Evolutionary conservation across 2,797 vertebrate species (phyloP).

Genomic region (Syngnathus acus): DNA sequence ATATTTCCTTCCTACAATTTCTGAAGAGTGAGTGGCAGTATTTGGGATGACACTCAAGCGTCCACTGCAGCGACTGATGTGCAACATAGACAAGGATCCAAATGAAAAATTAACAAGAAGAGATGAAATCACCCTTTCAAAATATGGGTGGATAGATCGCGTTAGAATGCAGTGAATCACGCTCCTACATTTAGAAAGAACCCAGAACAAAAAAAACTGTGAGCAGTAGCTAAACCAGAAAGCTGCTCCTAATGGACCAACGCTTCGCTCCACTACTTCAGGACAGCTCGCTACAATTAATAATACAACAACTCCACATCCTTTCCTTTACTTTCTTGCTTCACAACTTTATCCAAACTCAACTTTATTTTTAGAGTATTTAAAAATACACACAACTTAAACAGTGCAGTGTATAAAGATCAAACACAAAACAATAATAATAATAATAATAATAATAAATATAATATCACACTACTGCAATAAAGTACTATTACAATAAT

Average conservation of each 20-base stretch:
- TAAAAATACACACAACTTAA: neutral
- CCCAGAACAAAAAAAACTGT: constrained; percentile 9
- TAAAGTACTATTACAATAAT: neutral
- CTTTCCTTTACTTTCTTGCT: constrained; percentile 16
- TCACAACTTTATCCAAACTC: neutral
- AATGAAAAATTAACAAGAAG: neutral
- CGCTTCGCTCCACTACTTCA: constrained; percentile 39
- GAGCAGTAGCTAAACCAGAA: constrained; percentile 22
- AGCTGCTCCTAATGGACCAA: constrained; percentile 43
- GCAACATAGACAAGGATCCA: too few relatives aligned
- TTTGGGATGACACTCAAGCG: too few relatives aligned
- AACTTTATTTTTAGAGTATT: neutral
- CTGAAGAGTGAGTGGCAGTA: too few relatives aligned
- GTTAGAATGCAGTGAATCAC: constrained; percentile 36
- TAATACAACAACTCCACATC: constrained; percentile 45
- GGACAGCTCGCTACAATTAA: constrained; percentile 50
- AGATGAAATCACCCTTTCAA: neutral
- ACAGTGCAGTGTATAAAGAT: too few relatives aligned
- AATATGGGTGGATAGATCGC: constrained; percentile 7
- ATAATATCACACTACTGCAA: too few relatives aligned
- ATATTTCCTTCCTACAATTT: too few relatives aligned
- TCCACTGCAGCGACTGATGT: too few relatives aligned
- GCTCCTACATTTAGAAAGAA: constrained; percentile 41
- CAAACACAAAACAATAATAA: neutral
- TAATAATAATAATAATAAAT: too few relatives aligned